Evolutionary conservation across 2,797 vertebrate species (phyloP).

Genomic region (Catamblyrhynchus diadema): DNA sequence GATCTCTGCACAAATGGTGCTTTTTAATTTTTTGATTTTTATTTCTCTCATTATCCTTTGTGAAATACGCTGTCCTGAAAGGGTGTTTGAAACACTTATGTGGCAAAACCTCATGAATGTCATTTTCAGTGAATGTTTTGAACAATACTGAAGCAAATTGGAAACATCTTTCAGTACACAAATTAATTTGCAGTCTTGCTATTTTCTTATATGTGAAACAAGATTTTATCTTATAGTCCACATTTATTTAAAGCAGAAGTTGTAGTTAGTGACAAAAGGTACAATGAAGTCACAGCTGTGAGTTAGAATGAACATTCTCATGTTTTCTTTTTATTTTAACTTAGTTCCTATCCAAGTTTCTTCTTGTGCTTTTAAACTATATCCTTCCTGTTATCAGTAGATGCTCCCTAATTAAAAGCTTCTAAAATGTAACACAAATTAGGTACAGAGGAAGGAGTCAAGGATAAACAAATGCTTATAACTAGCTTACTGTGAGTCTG

Average conservation of each 20-base stretch:
- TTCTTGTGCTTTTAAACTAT: conserved; percentile 14
- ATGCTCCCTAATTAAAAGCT: conserved; percentile 69
- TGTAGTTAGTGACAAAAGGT: background rate
- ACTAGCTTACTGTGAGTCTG: conserved; percentile 16
- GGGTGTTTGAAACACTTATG: background rate
- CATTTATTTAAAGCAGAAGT: background rate
- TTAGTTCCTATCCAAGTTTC: background rate
- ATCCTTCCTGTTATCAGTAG: conserved; percentile 55
- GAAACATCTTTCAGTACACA: background rate
- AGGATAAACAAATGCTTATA: conserved; percentile 49
- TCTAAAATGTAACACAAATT: conserved; percentile 73
- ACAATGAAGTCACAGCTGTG: conserved; percentile 10
- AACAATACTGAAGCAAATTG: background rate
- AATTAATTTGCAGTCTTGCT: background rate
- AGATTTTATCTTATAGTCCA: background rate
- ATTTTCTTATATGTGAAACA: background rate
- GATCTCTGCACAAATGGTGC: background rate
- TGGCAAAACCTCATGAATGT: background rate
- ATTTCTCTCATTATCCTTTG: background rate
- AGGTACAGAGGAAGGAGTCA: conserved; percentile 63
- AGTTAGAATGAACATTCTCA: background rate
- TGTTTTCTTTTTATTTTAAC: background rate
- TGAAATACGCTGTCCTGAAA: rapidly evolving
- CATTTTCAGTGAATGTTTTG: background rate
- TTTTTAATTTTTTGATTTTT: background rate